Evolutionary conservation across 1,140 invertebrate genomes (phyloP).

Genomic region (Delia radicum): DNA sequence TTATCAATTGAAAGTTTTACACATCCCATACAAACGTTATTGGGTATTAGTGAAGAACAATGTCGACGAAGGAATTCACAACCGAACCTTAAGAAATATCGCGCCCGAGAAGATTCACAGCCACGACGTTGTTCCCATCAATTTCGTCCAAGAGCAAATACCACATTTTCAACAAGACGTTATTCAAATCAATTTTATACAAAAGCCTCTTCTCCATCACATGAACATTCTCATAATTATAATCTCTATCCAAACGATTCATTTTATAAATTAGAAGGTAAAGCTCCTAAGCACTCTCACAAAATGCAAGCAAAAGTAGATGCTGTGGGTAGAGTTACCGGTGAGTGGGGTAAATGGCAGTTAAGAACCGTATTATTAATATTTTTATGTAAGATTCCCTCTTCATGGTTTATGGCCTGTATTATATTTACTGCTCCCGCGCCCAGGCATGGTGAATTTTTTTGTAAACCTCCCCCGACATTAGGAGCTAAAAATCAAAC

Average conservation of each 20-base stretch:
- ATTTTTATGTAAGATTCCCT: constrained; percentile 56
- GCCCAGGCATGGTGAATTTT: constrained; percentile 51
- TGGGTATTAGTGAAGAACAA: constrained; percentile 10
- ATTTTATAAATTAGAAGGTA: constrained; percentile 43
- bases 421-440: constrained; percentile 55
- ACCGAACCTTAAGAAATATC: background rate
- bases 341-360: constrained; percentile 56
- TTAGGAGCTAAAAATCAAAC: constrained; percentile 45
- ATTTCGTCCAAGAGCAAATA: too few species aligned
- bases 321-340: constrained; percentile 51
- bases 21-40: background rate
- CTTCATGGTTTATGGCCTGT: constrained; percentile 58
- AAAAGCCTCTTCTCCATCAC: constrained; percentile 17
- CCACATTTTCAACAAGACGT: too few species aligned
- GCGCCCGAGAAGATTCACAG: background rate
- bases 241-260: constrained; percentile 48
- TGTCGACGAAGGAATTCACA: constrained; percentile 1
- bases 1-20: background rate
- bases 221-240: constrained; percentile 33
- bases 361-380: constrained; percentile 51
- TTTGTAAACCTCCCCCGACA: constrained; percentile 47
- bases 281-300: constrained; percentile 31
- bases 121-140: background rate
- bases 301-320: constrained; percentile 54
- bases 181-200: constrained; percentile 1